phyloP scores from a whole-genome alignment of 2,797 vertebrate species.

The Pantherophis alleghaniensis region DNA sequence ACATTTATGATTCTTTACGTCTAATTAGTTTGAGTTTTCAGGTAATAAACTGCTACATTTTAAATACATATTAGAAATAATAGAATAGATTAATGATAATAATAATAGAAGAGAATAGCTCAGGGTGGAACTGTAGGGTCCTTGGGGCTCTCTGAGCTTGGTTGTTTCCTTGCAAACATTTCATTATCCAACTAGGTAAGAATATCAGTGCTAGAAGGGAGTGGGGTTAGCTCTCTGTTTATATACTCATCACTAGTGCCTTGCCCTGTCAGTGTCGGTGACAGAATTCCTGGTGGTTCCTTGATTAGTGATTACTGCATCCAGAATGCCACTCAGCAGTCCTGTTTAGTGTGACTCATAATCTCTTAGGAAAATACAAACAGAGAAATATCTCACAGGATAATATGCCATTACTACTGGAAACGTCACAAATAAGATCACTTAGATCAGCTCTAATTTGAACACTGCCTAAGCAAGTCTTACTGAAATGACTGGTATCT shows the following conservation, averaged over 20 bases:
- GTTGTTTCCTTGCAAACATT: background rate
- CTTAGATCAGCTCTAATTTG: background rate
- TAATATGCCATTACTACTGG: background rate
- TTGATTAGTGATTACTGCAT: background rate
- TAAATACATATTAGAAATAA: background rate
- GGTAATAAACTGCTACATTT: background rate
- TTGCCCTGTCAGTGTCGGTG: background rate
- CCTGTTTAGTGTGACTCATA: background rate
- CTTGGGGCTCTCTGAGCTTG: background rate
- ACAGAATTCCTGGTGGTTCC: background rate
- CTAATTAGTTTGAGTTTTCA: background rate
- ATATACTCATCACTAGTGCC: background rate
- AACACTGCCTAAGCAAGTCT: background rate
- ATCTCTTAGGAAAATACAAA: background rate
- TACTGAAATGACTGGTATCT: background rate
- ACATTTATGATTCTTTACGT: background rate
- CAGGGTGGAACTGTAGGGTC: background rate
- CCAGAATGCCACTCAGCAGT: background rate
- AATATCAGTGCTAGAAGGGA: background rate
- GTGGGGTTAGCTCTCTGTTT: background rate
- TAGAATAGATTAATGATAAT: background rate
- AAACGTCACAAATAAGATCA: background rate
- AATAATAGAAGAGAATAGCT: background rate
- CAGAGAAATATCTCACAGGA: background rate
- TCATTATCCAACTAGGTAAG: background rate